phyloP scores from a whole-genome alignment of 2,888 invertebrate genomes.

The Mythimna albipuncta region DNA sequence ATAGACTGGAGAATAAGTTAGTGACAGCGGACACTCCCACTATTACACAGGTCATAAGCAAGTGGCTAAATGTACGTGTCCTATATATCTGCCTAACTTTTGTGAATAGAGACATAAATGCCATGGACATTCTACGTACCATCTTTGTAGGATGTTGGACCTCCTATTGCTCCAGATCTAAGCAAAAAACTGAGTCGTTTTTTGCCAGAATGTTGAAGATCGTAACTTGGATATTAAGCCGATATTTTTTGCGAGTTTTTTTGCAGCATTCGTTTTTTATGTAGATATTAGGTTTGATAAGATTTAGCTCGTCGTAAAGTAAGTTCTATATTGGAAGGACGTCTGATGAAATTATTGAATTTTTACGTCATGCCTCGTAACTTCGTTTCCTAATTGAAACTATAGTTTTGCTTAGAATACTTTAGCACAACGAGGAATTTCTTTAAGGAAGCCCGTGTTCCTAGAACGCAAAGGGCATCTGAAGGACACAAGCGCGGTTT shows the following conservation, averaged over 20 bases:
- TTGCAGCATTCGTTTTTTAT: constrained; percentile 18
- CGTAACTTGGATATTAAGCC: constrained; percentile 33
- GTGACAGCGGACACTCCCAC: no score
- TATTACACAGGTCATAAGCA: no score
- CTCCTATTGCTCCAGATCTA: not conserved
- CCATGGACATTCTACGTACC: no score
- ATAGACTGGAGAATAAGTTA: no score
- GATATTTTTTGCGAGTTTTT: constrained; percentile 18
- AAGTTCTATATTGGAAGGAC: constrained; percentile 7
- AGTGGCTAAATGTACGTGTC: no score
- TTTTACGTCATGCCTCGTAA: not conserved
- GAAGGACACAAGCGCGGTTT: no score
- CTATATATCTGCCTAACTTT: no score
- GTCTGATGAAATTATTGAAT: not conserved
- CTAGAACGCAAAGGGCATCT: no score
- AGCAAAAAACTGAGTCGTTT: constrained; percentile 22
- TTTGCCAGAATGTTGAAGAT: constrained; percentile 11
- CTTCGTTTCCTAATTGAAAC: not conserved
- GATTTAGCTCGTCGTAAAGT: constrained; percentile 17
- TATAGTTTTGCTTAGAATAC: no score
- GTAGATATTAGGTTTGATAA: constrained; percentile 15
- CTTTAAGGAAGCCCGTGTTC: no score
- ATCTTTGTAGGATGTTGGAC: not conserved
- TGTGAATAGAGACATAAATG: no score
- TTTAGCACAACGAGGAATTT: no score